Base-by-base conservation (phyloP, 2,797 vertebrate genomes). In the Takifugu rubripes region DNA sequence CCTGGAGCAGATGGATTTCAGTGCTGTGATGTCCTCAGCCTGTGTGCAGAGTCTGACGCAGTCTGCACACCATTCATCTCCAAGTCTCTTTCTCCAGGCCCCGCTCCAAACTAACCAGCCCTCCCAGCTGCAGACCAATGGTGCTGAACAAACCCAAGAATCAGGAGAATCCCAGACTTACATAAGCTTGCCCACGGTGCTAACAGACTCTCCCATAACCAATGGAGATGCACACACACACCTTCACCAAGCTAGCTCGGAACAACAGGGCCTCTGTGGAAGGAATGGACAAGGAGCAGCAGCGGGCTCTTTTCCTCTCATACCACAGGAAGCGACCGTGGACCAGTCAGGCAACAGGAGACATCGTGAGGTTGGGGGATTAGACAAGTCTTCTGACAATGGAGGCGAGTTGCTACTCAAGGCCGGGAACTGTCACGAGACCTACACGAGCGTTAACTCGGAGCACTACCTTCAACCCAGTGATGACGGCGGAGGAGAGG, bases 1-100 rank as follows among this genome's bases (percentile, higher is more conserved):
- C 21, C 81, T 99, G 78, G 97, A 99, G 84, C 96, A 98, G 86
- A 99, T 99, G 97, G 97, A 99, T 83, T 99, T 99, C 76, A 98
- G 97, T 31, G 96, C 96, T 24, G 96, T 99, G 36, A 96, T 98
- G 90, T 91, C 91, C 25, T 87, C 90, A 5, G 85, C 92, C 73
- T 97, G 94, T 66, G 92, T 89, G 87, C 93, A 94, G 54, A 87
- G 90, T 0, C 92, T 97, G 56, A 82, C 90, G 91, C 92, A 95
- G 90, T 79, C 93, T 81, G 59, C 93, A 89, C 90, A 94, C 67
- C 95, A 96, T 85, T 92, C 94, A 43, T 96, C 96, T 57, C 94
- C 94, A 0, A 93, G 93, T 88, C 95, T 98, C 89, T 98, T 98
- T 88, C 92, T 98, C 75, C 96, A 98, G 88, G 88, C 94, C 10